Base-by-base conservation (phyloP, 2,797 vertebrate genomes). In the Heliangelus exortis region DNA sequence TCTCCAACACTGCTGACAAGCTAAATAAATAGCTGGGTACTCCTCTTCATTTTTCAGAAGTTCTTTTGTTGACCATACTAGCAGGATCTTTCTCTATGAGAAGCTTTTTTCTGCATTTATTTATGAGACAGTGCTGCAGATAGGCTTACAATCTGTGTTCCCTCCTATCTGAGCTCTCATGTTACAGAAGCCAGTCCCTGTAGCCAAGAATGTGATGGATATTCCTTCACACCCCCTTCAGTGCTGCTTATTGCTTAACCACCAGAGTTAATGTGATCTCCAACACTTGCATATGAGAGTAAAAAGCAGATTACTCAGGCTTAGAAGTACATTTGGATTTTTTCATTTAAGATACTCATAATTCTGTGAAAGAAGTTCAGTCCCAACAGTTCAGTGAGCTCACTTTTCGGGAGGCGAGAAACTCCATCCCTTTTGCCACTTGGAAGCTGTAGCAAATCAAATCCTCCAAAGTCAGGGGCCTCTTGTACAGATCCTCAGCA, bases 401-500 rank as follows among this genome's bases (percentile, higher is more conserved):
- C 98, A 99, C 99, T 98, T 99, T 99, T 97, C 99, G 98, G 67
- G 99, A 99, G 72, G 99, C 98, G 79, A 99, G 97, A 95, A 99
- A 99, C 96, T 99, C 99, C 99, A 99, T 99, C 96, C 99, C 99
- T 97, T 99, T 99, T 76, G 99, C 98, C 79, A 99, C 99, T 97
- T 99, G 99, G 97, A 99, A 99, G 97, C 98, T 99, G 97, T 99
- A 99, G 97, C 98, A 99, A 89, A 99, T 99, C 92, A 99, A 97
- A 95, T 99, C 99, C 95, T 99, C 99, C 98, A 99, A 89, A 20
- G 98, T 99, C 97, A 99, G 96, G 74, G 98, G 97, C 92, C 97
- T 97, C 97, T 99, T 99, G 92, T 99, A 99, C 94, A 99, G 98
- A 96, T 99, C 99, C 93, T 99, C 99, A 36, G 98, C 96, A 91